Percentiles rank a stretch among this genome's conserved stretches.
These are phyloP conservation scores for Cephus rjabovi DNA, from an alignment of 2,888 invertebrate species.

Conservation along the genomic window DNA sequence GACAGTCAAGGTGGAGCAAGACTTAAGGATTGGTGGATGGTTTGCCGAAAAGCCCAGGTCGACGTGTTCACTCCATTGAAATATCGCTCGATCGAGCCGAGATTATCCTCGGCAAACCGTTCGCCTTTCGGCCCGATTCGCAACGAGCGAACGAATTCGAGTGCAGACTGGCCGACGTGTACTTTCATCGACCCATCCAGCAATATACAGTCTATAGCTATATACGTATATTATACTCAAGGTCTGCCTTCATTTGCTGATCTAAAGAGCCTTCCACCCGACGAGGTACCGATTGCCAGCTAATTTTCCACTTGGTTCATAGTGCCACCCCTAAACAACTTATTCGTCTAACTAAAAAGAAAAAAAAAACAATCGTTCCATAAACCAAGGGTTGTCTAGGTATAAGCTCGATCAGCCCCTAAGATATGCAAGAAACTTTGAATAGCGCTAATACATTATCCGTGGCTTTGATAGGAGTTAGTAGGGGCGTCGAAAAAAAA, in stretches of 20 bases:
- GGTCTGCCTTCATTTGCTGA: neutral
- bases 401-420: neutral
- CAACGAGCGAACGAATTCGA: neutral
- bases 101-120: neutral
- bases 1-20: conserved; percentile 15
- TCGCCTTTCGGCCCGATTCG: neutral
- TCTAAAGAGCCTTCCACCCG: neutral
- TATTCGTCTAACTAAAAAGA: neutral
- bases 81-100: neutral
- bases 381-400: neutral
- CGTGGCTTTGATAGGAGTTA: neutral
- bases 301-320: neutral
- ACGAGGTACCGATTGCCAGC: neutral
- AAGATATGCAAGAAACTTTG: conserved; percentile 24
- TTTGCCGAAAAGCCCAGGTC: conserved; percentile 24
- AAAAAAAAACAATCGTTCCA: neutral
- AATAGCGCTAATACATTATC: conserved; percentile 10
- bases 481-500: neutral
- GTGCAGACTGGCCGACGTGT: neutral
- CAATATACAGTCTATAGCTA: neutral
- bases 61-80: conserved; percentile 5
- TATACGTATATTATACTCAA: neutral
- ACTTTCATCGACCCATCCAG: neutral
- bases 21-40: conserved; percentile 2
- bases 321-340: neutral